A percentile compares a stretch with the other conserved stretches of the same genome.
Evolutionary conservation across 2,113 vertebrate genomes (phyloP).

Genomic region (Hemicordylus capensis): DNA sequence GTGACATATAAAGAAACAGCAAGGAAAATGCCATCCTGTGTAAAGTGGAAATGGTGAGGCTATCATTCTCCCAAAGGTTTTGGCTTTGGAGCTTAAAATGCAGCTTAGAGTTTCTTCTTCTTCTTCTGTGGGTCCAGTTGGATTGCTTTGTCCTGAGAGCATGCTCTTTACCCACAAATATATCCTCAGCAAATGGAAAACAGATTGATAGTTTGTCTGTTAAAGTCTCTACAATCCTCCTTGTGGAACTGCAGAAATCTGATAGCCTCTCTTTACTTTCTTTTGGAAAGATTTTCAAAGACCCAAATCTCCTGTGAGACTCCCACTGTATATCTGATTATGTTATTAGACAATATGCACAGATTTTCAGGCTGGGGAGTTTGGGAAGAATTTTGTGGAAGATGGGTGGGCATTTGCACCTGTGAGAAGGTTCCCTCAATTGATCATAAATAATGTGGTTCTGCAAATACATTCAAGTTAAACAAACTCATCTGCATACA

Average conservation of each 20-base stretch:
- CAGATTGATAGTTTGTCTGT: neutral
- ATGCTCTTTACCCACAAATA: neutral
- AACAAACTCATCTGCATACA: constrained; percentile 55
- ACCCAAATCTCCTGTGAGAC: neutral
- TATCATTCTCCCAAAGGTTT: neutral
- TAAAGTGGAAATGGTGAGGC: neutral
- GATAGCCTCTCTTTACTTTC: neutral
- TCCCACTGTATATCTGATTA: neutral
- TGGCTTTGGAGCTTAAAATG: neutral
- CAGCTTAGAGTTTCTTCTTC: rapidly evolving
- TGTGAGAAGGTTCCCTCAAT: constrained; percentile 23
- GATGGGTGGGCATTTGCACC: constrained; percentile 14
- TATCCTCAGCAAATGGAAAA: rapidly evolving
- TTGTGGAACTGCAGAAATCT: neutral
- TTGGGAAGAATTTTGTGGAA: neutral
- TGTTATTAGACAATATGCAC: neutral
- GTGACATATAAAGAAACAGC: constrained; percentile 5
- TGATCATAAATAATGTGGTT: constrained; percentile 31
- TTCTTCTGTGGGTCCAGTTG: rapidly evolving
- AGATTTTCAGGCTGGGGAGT: neutral
- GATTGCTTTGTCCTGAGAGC: neutral
- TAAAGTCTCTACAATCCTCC: neutral
- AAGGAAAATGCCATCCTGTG: neutral
- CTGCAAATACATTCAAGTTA: constrained; percentile 45
- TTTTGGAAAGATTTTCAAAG: neutral